Evolutionary conservation across 2,797 vertebrate genomes (phyloP), one percentile per base, ranked within the genome.

Genomic region (Saxicola maurus): DNA sequence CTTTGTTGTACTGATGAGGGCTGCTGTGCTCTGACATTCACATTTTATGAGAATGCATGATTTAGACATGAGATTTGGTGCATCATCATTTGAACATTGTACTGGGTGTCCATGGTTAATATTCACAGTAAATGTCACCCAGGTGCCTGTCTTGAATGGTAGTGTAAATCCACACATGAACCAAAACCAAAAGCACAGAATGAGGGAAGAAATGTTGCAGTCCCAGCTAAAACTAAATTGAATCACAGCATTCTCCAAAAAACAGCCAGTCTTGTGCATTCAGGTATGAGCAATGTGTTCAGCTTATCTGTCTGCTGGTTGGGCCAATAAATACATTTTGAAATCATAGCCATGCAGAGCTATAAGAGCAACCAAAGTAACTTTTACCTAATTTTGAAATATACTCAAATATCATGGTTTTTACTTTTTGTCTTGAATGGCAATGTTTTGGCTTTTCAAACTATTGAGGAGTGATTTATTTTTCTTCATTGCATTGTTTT

Each of bases 1-100:
- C 40, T 83, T 89, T 85, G n/a, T 43, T 93, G 40, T 37, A 84
- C 4, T 16, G 3, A 89, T 43, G 66, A 92, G 72, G 53, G 37
- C 17, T 90, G 68, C 64, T 7, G 28, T 15, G 38, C 35, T 90
- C 61, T n/a, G 8, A 66, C 82, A 82, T 62, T 66, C 72, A 62
- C 57, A 84, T 62, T 75, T 91, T 65, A 65, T 35, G 71, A 82
- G 73, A 91, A 87, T 15, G 4, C n/a, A n/a, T 74, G 48, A 91
- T 21, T 88, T 91, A 60, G 46, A 87, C 80, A 91, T 62, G 51
- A 78, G 35, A 35, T 73, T 62, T 59, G 4, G 19, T 43, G 30
- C 40, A 82, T 27, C 43, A 51, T 56, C 24, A n/a, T 72, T 82
- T 86, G 49, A 75, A 86, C 8, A 57, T 65, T 90, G 65, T 76